phyloP scores from a whole-genome alignment of 2,888 invertebrate species.

The Eupelmus urozonus region DNA sequence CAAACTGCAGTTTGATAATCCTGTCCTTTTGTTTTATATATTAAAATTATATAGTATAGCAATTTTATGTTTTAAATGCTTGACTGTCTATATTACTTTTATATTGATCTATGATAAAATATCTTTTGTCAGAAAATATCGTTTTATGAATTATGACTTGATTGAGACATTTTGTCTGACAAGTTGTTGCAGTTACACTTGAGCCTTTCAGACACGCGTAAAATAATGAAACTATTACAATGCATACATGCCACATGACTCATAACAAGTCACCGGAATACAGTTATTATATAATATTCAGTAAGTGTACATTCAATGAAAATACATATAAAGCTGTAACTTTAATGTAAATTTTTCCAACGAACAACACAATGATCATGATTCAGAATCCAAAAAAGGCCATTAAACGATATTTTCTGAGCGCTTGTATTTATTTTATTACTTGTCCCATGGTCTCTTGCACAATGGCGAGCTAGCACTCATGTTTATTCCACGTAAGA shows the following conservation, averaged over 20 bases:
- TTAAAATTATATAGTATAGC: too few species aligned
- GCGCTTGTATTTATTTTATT: background rate
- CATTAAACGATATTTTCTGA: slow-evolving; percentile 21
- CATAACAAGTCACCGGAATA: background rate
- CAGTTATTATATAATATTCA: slow-evolving; percentile 1
- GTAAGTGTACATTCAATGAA: background rate
- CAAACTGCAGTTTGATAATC: too few species aligned
- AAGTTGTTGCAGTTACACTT: background rate
- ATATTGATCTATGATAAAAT: too few species aligned
- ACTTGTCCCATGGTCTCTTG: slow-evolving; percentile 11
- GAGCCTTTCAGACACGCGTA: background rate
- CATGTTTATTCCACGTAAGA: slow-evolving; percentile 12
- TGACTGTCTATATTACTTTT: too few species aligned
- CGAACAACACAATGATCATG: background rate
- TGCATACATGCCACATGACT: background rate
- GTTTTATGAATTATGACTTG: too few species aligned
- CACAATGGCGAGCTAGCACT: slow-evolving; percentile 24
- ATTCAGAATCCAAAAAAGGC: background rate
- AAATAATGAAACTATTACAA: slow-evolving; percentile 17
- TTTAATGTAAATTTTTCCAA: too few species aligned
- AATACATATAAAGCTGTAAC: too few species aligned
- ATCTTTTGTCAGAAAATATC: too few species aligned
- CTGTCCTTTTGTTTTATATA: too few species aligned
- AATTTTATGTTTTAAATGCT: too few species aligned
- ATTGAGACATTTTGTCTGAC: slow-evolving; percentile 27